Base-by-base conservation (phyloP, 2,797 vertebrate species). In the Parambassis ranga region DNA sequence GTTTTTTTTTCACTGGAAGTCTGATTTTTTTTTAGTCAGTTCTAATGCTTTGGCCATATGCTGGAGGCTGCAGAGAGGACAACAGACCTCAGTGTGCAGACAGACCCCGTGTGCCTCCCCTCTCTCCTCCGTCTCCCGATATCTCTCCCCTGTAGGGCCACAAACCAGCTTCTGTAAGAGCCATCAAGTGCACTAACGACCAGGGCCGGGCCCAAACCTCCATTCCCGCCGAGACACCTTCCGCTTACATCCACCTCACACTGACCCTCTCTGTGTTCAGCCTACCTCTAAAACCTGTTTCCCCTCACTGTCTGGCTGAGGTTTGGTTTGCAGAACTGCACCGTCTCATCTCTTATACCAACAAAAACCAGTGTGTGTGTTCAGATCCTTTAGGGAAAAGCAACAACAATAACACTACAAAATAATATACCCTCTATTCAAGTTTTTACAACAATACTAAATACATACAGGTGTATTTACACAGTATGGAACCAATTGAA, bases 41-140 rank as follows among this genome's bases (percentile, higher is more conserved):
- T 61, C 36, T 90, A 88, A 91, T 89, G 89, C 81, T 78, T 91
- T 73, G 79, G 75, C 87, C 90, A 87, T 88, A 90, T 90, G 89
- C 82, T 82, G 77, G 75, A 79, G 72, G 81, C 83, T 77, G 69
- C 75, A 24, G 59, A 64, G 82, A 85, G 86, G 80, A 90, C 87
- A 90, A 90, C 86, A 89, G 87, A 68, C 50, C 81, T 85, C 86
- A 87, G 87, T 91, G 87, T 90, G 82, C 77, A 83, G 85, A 83
- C 83, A 71, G 70, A 86, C 70, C 72, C 55, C 42, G 75, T 76
- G 80, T 74, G 69, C 70, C 64, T 75, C 75, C 52, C 56, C 70
- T 31, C 67, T 50, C 59, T 63, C 76, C 60, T 70, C 37, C 60
- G 23, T 47, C 26, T 30, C 60, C 75, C 57, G 62, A 71, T 62